These are phyloP conservation scores for Ursus arctos DNA, from an alignment of 2,113 vertebrate species.

Conservation along the genomic window DNA sequence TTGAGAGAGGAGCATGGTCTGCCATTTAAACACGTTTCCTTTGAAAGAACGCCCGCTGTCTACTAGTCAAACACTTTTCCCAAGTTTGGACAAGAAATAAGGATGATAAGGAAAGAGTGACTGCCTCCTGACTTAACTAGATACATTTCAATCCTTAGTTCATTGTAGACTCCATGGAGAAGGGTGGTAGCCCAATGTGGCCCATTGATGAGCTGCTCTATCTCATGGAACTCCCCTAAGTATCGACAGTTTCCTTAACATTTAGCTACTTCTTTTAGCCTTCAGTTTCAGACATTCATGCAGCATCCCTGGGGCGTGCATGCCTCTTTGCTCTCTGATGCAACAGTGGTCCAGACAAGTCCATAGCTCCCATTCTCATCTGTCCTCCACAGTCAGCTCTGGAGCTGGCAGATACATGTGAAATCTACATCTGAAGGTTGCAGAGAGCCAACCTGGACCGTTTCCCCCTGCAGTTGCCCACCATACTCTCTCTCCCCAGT, in stretches of 20 bases:
- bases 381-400: background rate
- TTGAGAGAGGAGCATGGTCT: background rate
- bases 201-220: background rate
- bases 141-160: background rate
- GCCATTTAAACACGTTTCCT: background rate
- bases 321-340: background rate
- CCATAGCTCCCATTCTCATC: background rate
- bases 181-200: background rate
- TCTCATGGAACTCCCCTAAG: background rate
- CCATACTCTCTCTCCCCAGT: background rate
- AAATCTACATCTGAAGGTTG: background rate
- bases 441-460: background rate
- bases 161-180: background rate
- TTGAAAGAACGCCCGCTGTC: background rate
- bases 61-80: background rate
- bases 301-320: background rate
- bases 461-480: background rate
- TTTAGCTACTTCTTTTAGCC: background rate
- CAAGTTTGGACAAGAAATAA: background rate
- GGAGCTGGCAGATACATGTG: background rate
- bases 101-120: background rate
- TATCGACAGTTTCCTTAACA: background rate
- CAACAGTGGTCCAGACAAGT: background rate
- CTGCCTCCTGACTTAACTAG: background rate
- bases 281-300: background rate